These are phyloP conservation scores for Suricata suricatta DNA, from an alignment of 2,113 vertebrate genomes.

Conservation along the genomic window DNA sequence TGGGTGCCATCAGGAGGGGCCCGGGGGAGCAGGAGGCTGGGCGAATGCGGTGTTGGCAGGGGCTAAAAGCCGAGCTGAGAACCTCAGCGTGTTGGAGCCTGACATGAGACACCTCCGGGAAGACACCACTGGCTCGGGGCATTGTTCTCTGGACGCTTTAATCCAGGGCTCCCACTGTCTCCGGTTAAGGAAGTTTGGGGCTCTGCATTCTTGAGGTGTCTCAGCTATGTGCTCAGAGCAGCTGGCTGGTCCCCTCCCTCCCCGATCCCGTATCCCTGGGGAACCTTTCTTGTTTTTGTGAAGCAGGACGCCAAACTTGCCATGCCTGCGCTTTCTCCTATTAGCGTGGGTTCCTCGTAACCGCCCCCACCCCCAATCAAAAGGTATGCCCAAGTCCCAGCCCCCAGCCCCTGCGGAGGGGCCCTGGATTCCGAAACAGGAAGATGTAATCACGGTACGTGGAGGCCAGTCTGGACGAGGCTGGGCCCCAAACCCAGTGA, in stretches of 20 bases:
- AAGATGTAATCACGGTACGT: no score
- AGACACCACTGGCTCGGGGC: background rate
- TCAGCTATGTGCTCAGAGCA: background rate
- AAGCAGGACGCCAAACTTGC: fast-evolving
- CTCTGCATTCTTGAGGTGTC: conserved; percentile 51
- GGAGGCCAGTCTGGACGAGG: background rate
- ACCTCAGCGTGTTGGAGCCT: background rate
- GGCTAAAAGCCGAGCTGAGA: background rate
- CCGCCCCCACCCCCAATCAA: background rate
- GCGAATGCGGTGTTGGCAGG: fast-evolving
- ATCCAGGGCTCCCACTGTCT: conserved; percentile 19
- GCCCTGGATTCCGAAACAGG: background rate
- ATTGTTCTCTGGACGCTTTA: background rate
- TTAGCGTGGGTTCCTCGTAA: fast-evolving
- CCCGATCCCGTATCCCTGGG: background rate
- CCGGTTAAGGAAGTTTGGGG: conserved; percentile 48
- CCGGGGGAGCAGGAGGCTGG: fast-evolving
- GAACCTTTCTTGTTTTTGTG: background rate
- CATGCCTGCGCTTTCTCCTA: fast-evolving
- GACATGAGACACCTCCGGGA: fast-evolving
- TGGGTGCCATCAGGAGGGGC: background rate
- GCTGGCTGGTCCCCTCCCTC: background rate
- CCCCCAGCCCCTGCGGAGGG: background rate
- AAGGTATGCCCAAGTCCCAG: background rate
- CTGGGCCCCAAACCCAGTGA: background rate